Percentiles rank a stretch among this genome's conserved stretches.
These are phyloP conservation scores for Lysandra coridon DNA, from an alignment of 2,888 invertebrate species.

Conservation along the genomic window DNA sequence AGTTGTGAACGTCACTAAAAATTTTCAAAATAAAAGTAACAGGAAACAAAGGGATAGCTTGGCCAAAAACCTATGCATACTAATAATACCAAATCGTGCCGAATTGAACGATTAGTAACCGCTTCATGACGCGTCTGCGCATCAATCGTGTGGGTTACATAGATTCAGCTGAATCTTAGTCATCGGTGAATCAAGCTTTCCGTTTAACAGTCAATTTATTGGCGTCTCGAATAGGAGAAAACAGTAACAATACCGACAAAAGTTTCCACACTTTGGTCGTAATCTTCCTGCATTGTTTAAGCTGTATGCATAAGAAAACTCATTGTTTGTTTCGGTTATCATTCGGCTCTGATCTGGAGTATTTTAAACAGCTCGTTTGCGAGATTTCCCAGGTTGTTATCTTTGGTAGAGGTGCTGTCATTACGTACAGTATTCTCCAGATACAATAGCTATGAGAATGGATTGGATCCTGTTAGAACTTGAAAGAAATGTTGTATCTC, in stretches of 20 bases:
- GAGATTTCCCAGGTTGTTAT: constrained; percentile 73
- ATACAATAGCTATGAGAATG: constrained; percentile 43
- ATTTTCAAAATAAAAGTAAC: too few species aligned
- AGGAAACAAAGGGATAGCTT: background rate
- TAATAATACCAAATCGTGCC: background rate
- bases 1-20: background rate
- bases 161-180: constrained; percentile 51
- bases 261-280: constrained; percentile 45
- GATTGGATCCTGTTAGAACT: constrained; percentile 17
- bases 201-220: constrained; percentile 51
- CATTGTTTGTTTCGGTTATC: constrained; percentile 75
- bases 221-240: constrained; percentile 59
- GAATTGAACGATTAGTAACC: background rate
- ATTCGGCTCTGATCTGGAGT: constrained; percentile 63
- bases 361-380: constrained; percentile 63
- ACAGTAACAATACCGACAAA: constrained; percentile 55
- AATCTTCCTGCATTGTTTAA: constrained; percentile 52
- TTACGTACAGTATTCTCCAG: constrained; percentile 71
- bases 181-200: constrained; percentile 66
- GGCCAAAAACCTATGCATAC: background rate
- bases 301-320: constrained; percentile 60
- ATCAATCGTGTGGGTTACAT: constrained; percentile 31
- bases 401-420: constrained; percentile 62
- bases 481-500: background rate
- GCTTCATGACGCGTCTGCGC: constrained; percentile 18